Evolutionary conservation across 2,797 vertebrate species (phyloP).

Genomic region (Enteromius radiatus): DNA sequence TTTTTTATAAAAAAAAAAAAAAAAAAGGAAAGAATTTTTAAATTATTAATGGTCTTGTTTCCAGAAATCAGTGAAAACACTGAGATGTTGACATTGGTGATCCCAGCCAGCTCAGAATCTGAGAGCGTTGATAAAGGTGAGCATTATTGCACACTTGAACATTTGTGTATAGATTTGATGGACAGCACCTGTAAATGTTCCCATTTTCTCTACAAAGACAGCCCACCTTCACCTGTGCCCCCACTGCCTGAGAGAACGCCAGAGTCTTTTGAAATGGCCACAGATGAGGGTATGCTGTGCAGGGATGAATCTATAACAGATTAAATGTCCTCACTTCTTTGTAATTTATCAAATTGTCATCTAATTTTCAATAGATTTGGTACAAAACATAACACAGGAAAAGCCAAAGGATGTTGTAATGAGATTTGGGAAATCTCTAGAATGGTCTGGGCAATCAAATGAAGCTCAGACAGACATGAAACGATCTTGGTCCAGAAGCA

Average conservation of each 20-base stretch:
- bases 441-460: constrained; percentile 72
- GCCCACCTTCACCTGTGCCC: constrained; percentile 80
- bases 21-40: neutral
- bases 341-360: neutral
- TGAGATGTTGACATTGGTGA: constrained; percentile 60
- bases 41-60: constrained; percentile 2
- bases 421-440: constrained; percentile 73
- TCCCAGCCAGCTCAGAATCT: constrained; percentile 63
- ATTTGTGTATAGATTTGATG: neutral
- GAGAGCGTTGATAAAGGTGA: constrained; percentile 42
- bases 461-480: constrained; percentile 25
- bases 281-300: constrained; percentile 75
- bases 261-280: constrained; percentile 86
- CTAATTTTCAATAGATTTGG: constrained; percentile 61
- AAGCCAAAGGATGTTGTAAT: constrained; percentile 31
- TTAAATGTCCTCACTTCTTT: neutral
- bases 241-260: constrained; percentile 91
- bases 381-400: constrained; percentile 46
- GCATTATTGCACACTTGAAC: neutral
- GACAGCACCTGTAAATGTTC: constrained; percentile 4
- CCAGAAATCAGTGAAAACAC: constrained; percentile 56
- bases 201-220: constrained; percentile 56
- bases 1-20: neutral
- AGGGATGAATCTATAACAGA: neutral
- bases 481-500: constrained; percentile 72